Conservation (phyloP, 2,888 invertebrate genomes). For the Diarsia dahlii region DNA sequence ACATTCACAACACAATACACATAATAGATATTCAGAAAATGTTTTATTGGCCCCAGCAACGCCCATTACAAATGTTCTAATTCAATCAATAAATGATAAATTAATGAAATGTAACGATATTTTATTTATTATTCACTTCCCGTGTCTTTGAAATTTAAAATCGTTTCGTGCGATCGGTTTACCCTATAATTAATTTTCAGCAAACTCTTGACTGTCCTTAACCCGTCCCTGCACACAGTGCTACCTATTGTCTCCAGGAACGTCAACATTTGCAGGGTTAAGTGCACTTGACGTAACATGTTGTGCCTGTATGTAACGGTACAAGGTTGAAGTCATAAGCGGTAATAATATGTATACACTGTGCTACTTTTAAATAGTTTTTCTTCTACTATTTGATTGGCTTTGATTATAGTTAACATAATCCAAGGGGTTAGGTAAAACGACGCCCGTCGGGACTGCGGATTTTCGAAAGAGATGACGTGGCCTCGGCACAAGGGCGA, state of each 20-base stretch:
- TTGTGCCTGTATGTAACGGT: not conserved
- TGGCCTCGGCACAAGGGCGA: too few relatives aligned
- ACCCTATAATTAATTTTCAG: not conserved
- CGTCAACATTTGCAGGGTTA: constrained; percentile 56
- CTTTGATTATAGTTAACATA: not conserved
- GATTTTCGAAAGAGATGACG: too few relatives aligned
- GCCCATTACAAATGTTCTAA: not conserved
- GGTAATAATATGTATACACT: not conserved
- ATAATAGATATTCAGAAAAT: not conserved
- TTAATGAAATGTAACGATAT: not conserved
- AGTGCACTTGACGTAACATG: constrained; percentile 54
- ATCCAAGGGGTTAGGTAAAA: too few relatives aligned
- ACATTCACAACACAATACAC: too few relatives aligned
- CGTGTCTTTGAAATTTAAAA: not conserved
- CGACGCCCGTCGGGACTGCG: too few relatives aligned
- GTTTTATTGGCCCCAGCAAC: not conserved
- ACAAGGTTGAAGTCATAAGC: not conserved
- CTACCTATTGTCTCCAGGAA: constrained; percentile 34
- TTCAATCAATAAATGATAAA: not conserved
- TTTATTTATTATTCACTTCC: not conserved
- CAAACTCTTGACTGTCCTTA: not conserved
- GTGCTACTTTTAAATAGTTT: not conserved
- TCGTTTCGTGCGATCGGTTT: not conserved
- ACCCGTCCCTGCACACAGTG: constrained; percentile 40
- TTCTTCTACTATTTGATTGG: not conserved